These are phyloP conservation scores for Catalaphyllia jardinei DNA, from an alignment of 64 coral and sea anemone species.

Conservation along the genomic window DNA sequence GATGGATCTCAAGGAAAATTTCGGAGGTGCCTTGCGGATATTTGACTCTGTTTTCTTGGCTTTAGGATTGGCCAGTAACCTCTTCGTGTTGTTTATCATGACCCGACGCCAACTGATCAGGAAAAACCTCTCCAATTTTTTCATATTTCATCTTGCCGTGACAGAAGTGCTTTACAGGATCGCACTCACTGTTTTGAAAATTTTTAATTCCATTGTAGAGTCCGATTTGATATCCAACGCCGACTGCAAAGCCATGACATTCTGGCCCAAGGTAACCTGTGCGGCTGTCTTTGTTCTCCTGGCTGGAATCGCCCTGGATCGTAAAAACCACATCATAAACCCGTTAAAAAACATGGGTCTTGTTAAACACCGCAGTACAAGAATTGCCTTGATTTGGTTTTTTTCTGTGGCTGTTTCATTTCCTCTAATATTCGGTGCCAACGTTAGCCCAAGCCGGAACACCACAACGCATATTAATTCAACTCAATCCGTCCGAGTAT, in stretches of 20 bases:
- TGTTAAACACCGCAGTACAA: neutral
- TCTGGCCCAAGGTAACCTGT: neutral
- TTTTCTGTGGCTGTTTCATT: neutral
- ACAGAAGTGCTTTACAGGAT: neutral
- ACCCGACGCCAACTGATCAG: neutral
- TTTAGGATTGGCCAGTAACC: neutral
- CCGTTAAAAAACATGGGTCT: neutral
- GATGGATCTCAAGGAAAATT: no score
- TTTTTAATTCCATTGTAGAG: neutral
- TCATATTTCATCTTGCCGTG: neutral
- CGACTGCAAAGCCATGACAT: neutral
- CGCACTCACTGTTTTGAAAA: neutral
- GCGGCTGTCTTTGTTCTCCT: neutral
- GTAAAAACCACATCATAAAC: neutral
- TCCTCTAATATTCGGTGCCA: neutral
- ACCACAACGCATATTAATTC: neutral
- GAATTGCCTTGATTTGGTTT: neutral
- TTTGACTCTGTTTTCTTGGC: neutral
- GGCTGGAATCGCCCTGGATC: neutral
- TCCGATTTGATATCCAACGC: neutral
- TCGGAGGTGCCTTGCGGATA: neutral
- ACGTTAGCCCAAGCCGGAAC: neutral
- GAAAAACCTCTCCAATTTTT: neutral
- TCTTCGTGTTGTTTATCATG: neutral
- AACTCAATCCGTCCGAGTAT: no score